Base-by-base conservation (phyloP, 2,113 vertebrate genomes). In the Vulpes vulpes region DNA sequence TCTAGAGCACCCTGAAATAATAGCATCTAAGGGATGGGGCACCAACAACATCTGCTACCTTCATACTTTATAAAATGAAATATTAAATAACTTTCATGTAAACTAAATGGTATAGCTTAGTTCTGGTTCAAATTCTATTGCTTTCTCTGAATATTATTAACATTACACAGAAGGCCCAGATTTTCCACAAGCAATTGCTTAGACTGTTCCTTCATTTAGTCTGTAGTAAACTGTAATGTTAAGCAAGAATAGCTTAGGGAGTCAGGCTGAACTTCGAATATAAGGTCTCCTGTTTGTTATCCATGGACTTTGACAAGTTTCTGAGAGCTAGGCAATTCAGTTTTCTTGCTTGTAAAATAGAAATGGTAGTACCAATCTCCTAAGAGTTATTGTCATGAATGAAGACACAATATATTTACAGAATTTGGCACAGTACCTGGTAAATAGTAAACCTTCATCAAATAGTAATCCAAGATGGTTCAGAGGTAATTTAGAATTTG, bases 51-150 rank as follows among this genome's bases (percentile, higher is more conserved):
- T 76, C 53, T 27, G 16, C 7, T 38, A 60, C 7, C 84, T 64
- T 82, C 59, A 57, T 10, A 25, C 9, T 38, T 78, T 62, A 32
- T 92, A 79, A 14, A 23, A 87, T 79, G 11, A 94, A 65, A 38
- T 83, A 27, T 90, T 73, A 65, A 92, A 82, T 55, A 71, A 1
- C 43, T 83, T 95, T 83, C 35, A 79, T 73, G 95, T 87, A 94
- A 81, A 35, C 19, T 81, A 86, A 89, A 38, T 67, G 12, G 2
- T 82, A 27, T 65, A 87, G 87, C 17, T 22, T 23, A 85, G n/a
- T 79, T 17, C 30, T 78, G 35, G 17, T 27, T 94, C 69, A 73
- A 79, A 83, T 87, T 79, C 60, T 93, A 17, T 86, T 92, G 92
- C 5, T 4, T 73, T 62, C 49, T 91, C 5, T 93, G 65, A 88